Evolutionary conservation across 2,113 vertebrate genomes (phyloP), one percentile per base, ranked within the genome.

Genomic region (Ceyx cyanopectus): DNA sequence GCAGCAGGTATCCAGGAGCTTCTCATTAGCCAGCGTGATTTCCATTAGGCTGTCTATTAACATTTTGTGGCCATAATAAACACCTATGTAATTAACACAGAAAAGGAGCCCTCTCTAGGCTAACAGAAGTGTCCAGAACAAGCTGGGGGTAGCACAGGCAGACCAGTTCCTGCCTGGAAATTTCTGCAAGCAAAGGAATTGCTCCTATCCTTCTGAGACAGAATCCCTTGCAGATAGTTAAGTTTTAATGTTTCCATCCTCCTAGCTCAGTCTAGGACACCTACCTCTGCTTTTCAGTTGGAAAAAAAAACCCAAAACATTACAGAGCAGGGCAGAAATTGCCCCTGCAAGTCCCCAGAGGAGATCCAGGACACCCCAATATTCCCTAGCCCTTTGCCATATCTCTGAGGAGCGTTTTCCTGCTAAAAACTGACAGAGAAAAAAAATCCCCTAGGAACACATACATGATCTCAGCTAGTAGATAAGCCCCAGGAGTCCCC

Each of bases 21-120:
- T 77, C 94, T 92, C 81, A 93, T 96, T 96, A 96, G 92, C 75
- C 91, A 96, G 86, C 78, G 46, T 76, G 81, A 89, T 94, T 96
- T 85, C 91, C 91, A 94, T 94, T 89, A 93, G 92, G 51, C 72
- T 92, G 68, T 48, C 92, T 94, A 85, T 85, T 95, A 94, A 87
- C 65, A 70, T 96, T 94, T 91, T 94, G 91, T 94, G 89, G 53
- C 75, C 4, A 0, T 87, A 96, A 93, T 95, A 94, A 96, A 93
- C 95, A 96, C 85, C 87, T 91, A 69, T 85, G 80, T 94, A 93
- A 96, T 87, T 92, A 91, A 77, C 70, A 85, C 54, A 67, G 66
- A 75, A 84, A 90, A 37, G 14, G n/a, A 94, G 40, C 72, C 34
- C 48, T 70, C 63, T 89, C 63, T 70, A 81, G 62, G 50, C 57